Evolutionary conservation across 1,140 invertebrate species (phyloP), one percentile per base, ranked within the genome.

Genomic region (Drosophila sechellia): DNA sequence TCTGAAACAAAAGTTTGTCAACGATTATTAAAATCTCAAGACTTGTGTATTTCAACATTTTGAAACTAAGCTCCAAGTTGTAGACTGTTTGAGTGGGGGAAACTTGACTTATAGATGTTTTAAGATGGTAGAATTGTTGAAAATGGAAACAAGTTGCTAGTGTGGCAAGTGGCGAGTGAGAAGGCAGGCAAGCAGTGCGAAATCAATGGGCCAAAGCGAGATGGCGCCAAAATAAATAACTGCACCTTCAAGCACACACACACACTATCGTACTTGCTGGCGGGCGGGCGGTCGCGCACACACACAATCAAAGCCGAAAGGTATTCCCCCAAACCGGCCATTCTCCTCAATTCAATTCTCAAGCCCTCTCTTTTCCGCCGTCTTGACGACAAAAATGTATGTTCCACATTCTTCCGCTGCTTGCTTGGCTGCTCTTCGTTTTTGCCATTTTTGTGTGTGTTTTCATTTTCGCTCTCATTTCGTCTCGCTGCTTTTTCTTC

Each of bases 391-490:
- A 50, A 76, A 75, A 76, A 76, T 80, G 81, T 89, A 76, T 80
- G 81, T 89, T 87, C 84, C 84, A 87, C 84, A 87, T 87, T 87
- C 84, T 89, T 87, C 69, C 68, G 80, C 60, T 79, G 58, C 31
- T 39, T 31, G 52, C 31, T 31, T 31, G n/a, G 34, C 15, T 35
- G 64, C 42, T 45, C 64, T 48, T 68, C 27, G n/a, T 57, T 72
- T 79, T 78, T 85, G 74, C 77, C 45, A 81, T 87, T 87, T 63
- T 63, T 61, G 61, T 68, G 31, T 61, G 56, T 81, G 75, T 86
- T 87, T 89, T 83, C 64, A 83, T 83, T 89, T 89, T 89, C 85
- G 80, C 85, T 89, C 84, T 89, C 84, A 70, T 80, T 89, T 85
- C 58, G 68, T 70, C 59, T 77, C 45, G 50, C 54, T 75, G 46